Conservation (phyloP, 2,797 vertebrate genomes). For the Hybognathus amarus region DNA sequence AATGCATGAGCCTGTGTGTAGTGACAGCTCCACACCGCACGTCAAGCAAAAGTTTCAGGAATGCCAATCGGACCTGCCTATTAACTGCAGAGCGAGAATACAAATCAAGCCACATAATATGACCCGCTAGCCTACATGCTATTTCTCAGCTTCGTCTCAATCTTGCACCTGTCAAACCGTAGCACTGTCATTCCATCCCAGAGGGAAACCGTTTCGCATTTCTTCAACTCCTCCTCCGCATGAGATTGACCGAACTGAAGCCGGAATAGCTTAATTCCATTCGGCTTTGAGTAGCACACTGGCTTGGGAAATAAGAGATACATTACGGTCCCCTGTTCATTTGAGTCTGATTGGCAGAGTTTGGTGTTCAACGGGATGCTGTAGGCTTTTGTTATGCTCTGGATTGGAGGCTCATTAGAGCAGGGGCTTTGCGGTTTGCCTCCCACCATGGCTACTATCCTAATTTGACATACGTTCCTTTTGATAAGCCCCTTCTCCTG, state of each 20-base stretch:
- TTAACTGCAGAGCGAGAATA: conserved; percentile 49
- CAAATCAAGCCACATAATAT: conserved; percentile 51
- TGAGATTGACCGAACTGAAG: conserved; percentile 46
- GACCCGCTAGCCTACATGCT: conserved; percentile 37
- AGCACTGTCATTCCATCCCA: conserved; percentile 41
- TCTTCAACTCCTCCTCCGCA: conserved; percentile 30
- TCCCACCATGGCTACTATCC: conserved; percentile 55
- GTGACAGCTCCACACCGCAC: conserved; percentile 36
- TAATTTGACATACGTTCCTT: conserved; percentile 65
- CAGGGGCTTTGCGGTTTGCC: conserved; percentile 54
- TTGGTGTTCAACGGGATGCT: conserved; percentile 36
- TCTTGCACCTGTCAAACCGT: conserved; percentile 43
- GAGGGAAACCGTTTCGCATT: conserved; percentile 59
- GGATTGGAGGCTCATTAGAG: conserved; percentile 59
- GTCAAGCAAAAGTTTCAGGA: conserved; percentile 40
- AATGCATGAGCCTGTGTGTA: conserved; percentile 1
- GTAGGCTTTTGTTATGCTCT: conserved; percentile 49
- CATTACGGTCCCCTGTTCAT: conserved; percentile 28
- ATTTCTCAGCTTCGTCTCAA: conserved; percentile 41
- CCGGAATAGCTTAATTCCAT: conserved; percentile 27
- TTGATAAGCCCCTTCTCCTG: conserved; percentile 62
- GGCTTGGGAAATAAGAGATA: conserved; percentile 23
- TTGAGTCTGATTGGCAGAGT: conserved; percentile 55
- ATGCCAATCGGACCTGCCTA: conserved; percentile 49
- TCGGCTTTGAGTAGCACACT: neutral